Conservation (phyloP, 1,140 invertebrate species). For the Subanguina moxae region DNA sequence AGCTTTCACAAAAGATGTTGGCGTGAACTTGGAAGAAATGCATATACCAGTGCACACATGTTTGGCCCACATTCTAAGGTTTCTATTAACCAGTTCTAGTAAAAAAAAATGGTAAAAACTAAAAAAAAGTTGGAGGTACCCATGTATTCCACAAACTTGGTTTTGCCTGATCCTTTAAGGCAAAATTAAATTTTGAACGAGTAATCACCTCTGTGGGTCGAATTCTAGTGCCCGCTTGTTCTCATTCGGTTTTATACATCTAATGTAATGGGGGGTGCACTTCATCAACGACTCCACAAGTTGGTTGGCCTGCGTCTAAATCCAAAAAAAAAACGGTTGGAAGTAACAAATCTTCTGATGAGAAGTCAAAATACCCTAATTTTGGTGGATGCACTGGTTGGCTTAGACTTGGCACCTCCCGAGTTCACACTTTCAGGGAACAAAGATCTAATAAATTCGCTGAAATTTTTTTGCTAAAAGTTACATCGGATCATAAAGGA, state of each 20-base stretch:
- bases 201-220: slow-evolving; percentile 69
- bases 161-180: too few species aligned
- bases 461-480: slow-evolving; percentile 55
- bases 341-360: too few species aligned
- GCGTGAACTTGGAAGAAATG: too few species aligned
- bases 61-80: too few species aligned
- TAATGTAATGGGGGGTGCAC: slow-evolving; percentile 72
- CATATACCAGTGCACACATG: too few species aligned
- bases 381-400: slow-evolving; percentile 72
- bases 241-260: slow-evolving; percentile 77
- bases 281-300: slow-evolving; percentile 71
- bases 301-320: slow-evolving; percentile 68
- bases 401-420: slow-evolving; percentile 65
- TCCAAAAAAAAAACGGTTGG: neutral
- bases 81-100: too few species aligned
- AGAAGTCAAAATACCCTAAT: slow-evolving; percentile 64
- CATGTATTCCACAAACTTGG: too few species aligned
- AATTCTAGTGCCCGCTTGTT: slow-evolving; percentile 73
- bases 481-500: slow-evolving; percentile 13
- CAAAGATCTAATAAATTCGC: slow-evolving; percentile 66
- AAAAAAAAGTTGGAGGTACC: too few species aligned
- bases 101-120: too few species aligned
- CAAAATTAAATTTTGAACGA: too few species aligned
- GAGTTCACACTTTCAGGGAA: slow-evolving; percentile 67
- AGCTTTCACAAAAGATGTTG: too few species aligned